Percentiles rank a stretch among this genome's conserved stretches.
phyloP scores from a whole-genome alignment of 2,797 vertebrate species.

The Phalanger gymnotis region DNA sequence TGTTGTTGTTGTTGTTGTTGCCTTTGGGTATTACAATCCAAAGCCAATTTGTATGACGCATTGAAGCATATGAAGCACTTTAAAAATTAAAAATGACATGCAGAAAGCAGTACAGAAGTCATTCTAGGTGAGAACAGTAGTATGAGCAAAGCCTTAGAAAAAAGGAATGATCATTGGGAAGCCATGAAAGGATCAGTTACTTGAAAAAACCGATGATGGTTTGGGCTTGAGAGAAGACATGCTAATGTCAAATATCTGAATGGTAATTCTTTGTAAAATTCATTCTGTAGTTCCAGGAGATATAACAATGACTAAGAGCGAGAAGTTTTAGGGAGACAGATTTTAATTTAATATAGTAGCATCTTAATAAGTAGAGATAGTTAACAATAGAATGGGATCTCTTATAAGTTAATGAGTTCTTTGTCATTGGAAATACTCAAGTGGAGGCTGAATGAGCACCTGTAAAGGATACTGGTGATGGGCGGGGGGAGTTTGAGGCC shows the following conservation, averaged over 20 bases:
- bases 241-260: background rate
- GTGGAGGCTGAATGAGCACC: background rate
- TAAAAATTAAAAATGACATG: background rate
- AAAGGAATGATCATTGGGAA: background rate
- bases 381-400: background rate
- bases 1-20: background rate
- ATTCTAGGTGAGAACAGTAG: background rate
- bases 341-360: background rate
- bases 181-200: background rate
- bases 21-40: background rate
- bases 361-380: background rate
- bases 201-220: background rate
- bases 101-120: background rate
- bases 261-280: background rate
- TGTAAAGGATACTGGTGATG: background rate
- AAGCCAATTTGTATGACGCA: background rate
- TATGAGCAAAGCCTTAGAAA: background rate
- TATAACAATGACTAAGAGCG: background rate
- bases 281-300: background rate
- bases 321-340: background rate
- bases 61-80: background rate
- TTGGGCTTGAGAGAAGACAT: background rate
- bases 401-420: background rate
- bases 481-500: accelerated
- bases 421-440: background rate